phyloP scores from a whole-genome alignment of 2,113 vertebrate species.

The Polyodon spathula region DNA sequence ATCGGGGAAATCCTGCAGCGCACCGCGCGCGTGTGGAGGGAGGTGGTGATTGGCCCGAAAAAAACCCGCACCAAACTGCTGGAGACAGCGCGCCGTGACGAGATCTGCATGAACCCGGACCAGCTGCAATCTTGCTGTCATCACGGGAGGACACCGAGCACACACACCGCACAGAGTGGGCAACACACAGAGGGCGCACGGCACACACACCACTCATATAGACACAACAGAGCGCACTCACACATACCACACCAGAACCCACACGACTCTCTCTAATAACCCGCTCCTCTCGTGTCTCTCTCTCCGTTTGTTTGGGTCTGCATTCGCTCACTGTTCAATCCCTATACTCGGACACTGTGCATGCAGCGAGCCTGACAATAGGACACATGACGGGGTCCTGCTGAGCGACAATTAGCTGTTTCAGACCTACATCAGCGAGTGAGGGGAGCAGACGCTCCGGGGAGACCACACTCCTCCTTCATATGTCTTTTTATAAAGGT shows the following conservation, averaged over 20 bases:
- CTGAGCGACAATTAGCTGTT: slow-evolving; percentile 87
- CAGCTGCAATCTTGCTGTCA: slow-evolving; percentile 76
- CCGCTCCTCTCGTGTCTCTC: background rate
- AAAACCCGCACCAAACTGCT: slow-evolving; percentile 65
- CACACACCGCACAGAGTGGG: too few relatives aligned
- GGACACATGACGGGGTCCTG: slow-evolving; percentile 74
- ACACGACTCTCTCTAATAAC: slow-evolving; percentile 14
- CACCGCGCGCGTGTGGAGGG: slow-evolving; percentile 72
- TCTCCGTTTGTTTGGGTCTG: background rate
- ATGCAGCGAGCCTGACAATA: slow-evolving; percentile 98
- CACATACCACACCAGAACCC: background rate
- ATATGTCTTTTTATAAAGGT: too few relatives aligned
- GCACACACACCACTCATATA: too few relatives aligned
- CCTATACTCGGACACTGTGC: slow-evolving; percentile 83
- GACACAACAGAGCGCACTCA: background rate
- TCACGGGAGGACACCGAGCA: slow-evolving; percentile 51
- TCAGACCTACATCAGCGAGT: slow-evolving; percentile 79
- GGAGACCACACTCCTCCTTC: too few relatives aligned
- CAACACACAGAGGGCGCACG: too few relatives aligned
- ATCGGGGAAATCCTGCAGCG: slow-evolving; percentile 72
- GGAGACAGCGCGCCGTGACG: slow-evolving; percentile 62
- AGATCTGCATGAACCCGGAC: slow-evolving; percentile 59
- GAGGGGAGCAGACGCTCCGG: slow-evolving; percentile 37
- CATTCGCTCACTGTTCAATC: slow-evolving; percentile 83
- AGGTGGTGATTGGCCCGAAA: too few relatives aligned